Evolutionary conservation across 2,888 invertebrate species (phyloP), one percentile per base, ranked within the genome.

Genomic region (Chaitophorus viminalis): DNA sequence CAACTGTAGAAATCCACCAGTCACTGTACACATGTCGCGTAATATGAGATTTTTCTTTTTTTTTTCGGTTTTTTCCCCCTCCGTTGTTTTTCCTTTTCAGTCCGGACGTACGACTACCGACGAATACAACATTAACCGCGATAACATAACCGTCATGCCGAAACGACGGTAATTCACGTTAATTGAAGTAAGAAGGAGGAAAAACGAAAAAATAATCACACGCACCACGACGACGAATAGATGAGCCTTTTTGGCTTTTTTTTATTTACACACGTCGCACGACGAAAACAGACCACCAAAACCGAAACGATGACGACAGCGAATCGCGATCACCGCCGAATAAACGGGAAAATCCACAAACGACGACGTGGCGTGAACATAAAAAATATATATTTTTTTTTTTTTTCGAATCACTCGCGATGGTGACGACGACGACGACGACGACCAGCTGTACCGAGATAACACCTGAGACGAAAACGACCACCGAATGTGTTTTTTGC

Each of bases 1-100:
- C 6, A 72, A 54, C 52, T 70, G 65, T 54, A 77, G 4, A 21
- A 86, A 52, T 70, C 85, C 52, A 25, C 21, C 54, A 4, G 68
- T 68, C 25, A n/a, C 68, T 17, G 76, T 77, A 33, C 76, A 85
- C 84, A 86, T 68, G 33, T 78, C 78, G 77, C 68, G 39, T 36
- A 21, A 6, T 6, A 6, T 39, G 46, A 14, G 29, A 29, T 79
- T 25, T 33, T 70, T 52, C 3, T 46, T 81, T 70, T 6, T 3
- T 14, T 54, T 39, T 39, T n/a, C 17, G 60, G 6, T 65, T 76
- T 25, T 60, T 60, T 52, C 11, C 4, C 52, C 11, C 2, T 52
- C 9, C 14, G 14, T 11, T 29, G 46, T 76, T 33, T 52, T 29
- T 76, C n/a, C 5, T 31, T 1, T 46, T 68, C 36, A 60, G 29